phyloP scores from a whole-genome alignment of 2,888 invertebrate species.

The Tipula confusa region DNA sequence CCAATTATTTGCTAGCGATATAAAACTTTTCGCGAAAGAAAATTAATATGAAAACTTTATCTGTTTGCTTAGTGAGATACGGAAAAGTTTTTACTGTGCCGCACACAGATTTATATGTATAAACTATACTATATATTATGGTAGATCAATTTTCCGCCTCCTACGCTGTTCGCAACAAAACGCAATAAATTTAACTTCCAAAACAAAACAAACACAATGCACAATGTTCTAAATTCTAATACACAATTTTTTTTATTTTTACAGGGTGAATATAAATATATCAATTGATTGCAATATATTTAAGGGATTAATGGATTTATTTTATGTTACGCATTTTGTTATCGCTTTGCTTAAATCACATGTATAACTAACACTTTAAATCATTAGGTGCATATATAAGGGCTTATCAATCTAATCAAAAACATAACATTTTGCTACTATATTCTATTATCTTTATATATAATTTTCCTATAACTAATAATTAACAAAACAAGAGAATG shows the following conservation, averaged over 20 bases:
- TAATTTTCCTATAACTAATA: not conserved
- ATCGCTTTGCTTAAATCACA: not conserved
- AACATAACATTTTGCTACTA: not conserved
- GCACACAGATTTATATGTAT: not conserved
- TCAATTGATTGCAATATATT: not conserved
- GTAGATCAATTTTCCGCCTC: not conserved
- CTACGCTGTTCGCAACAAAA: not conserved
- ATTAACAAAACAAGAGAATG: not conserved
- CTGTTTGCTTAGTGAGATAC: not conserved
- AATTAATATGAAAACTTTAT: not conserved
- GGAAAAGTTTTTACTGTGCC: not conserved
- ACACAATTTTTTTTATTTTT: not conserved
- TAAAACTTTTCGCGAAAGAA: not conserved
- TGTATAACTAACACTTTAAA: not conserved
- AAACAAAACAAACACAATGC: not conserved
- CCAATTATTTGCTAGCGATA: not conserved
- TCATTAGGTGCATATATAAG: not conserved
- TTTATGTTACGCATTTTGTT: not conserved
- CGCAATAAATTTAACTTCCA: not conserved
- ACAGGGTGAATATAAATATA: not conserved
- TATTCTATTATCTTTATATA: not conserved
- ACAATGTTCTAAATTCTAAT: not conserved
- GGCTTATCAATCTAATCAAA: not conserved
- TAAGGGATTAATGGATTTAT: not conserved
- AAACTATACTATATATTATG: not conserved